Conservation (phyloP, 2,888 invertebrate genomes). For the Agriopis leucophaearia region DNA sequence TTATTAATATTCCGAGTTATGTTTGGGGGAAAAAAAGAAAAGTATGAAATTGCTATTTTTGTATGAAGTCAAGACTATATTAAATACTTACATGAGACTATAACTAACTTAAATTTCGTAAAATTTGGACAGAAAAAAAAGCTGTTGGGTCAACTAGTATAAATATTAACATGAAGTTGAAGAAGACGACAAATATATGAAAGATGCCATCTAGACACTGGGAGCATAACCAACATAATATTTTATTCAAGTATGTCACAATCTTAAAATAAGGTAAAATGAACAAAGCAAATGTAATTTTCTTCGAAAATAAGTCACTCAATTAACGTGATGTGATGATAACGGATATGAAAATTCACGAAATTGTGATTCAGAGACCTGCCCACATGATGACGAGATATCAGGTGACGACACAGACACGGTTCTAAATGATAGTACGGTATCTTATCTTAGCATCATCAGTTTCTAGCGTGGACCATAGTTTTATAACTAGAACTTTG, state of each 20-base stretch:
- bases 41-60: no score
- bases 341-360: constrained; percentile 16
- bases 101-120: no score
- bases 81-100: no score
- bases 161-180: no score
- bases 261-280: background rate
- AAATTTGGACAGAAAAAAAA: no score
- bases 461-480: background rate
- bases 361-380: constrained; percentile 25
- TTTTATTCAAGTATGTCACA: background rate
- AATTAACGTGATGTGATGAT: constrained; percentile 18
- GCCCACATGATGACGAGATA: constrained; percentile 26
- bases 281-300: background rate
- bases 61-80: no score
- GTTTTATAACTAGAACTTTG: constrained; percentile 1
- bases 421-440: constrained; percentile 3
- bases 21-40: no score
- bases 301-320: constrained; percentile 10
- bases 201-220: background rate
- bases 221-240: background rate
- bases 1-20: no score
- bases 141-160: no score
- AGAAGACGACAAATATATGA: background rate
- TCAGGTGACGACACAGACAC: constrained; percentile 15
- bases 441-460: background rate